Evolutionary conservation across 2,888 invertebrate genomes (phyloP), one percentile per base, ranked within the genome.

Genomic region (Tubulanus polymorphus): DNA sequence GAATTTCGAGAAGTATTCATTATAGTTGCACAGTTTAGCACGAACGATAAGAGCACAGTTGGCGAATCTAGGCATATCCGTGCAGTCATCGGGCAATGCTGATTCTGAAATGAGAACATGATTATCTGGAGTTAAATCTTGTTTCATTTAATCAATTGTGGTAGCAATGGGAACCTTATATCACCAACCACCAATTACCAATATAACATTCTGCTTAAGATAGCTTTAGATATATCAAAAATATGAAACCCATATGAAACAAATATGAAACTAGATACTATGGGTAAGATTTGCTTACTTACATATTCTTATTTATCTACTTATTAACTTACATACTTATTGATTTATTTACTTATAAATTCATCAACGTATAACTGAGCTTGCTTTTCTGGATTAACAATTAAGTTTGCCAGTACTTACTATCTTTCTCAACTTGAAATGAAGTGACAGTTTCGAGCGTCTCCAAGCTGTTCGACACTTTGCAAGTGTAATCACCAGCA

Each of bases 41-140:
- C 85, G 83, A 2, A 95, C 92, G 68, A 95, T 94, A 54, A 94
- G 84, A 45, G 84, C 83, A 79, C 95, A 96, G 75, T 93, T 90
- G 52, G 94, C 93, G 77, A 92, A 90, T 83, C 86, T 88, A 41
- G 86, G 86, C 74, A 88, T 92, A 81, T 95, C 94, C 49, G 86
- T 87, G 77, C 95, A 95, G 70, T 86, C 86, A 12, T 88, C 85
- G 68, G 89, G 87, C 50, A 93, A 84, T 71, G 85, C 85, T 51
- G 87, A 77, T 57, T 87, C 91, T 91, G 81, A 1, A 72, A n/a
- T n/a, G n/a, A n/a, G n/a, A n/a, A n/a, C n/a, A n/a, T n/a, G n/a
- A n/a, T n/a, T n/a, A n/a, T n/a, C n/a, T n/a, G n/a, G n/a, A n/a
- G n/a, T n/a, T n/a, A n/a, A n/a, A n/a, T n/a, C 18, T 27, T 48